These are phyloP conservation scores for Scatophagus argus DNA, from an alignment of 2,113 vertebrate species.

Conservation along the genomic window DNA sequence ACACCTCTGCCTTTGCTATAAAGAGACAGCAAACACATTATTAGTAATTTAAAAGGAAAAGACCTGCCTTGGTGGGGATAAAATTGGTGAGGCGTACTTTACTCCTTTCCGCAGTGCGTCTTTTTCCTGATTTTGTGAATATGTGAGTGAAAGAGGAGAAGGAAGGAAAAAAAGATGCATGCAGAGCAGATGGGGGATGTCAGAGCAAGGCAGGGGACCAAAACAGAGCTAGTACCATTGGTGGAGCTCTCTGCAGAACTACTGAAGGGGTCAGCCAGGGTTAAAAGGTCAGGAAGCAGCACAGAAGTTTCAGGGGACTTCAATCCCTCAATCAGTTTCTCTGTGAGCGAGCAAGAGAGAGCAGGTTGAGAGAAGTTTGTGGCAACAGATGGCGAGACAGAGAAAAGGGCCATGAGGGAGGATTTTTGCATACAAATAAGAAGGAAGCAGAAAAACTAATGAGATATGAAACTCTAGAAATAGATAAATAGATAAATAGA, in stretches of 20 bases:
- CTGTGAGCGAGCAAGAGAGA: slow-evolving; percentile 77
- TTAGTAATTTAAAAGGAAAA: slow-evolving; percentile 25
- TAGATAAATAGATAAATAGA: too few relatives aligned
- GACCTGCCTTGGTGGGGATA: not conserved
- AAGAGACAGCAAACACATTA: slow-evolving; percentile 17
- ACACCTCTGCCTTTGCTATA: slow-evolving; percentile 81
- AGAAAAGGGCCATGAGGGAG: slow-evolving; percentile 22
- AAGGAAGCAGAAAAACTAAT: slow-evolving; percentile 4
- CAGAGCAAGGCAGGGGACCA: slow-evolving; percentile 21
- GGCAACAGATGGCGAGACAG: slow-evolving; percentile 24
- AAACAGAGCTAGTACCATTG: slow-evolving; percentile 68
- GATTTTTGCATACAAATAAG: slow-evolving; percentile 16
- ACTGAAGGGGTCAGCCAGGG: slow-evolving; percentile 90
- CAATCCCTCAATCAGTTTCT: slow-evolving; percentile 95
- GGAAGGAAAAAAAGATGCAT: slow-evolving; percentile 14
- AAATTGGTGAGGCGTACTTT: not conserved
- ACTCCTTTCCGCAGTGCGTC: not conserved
- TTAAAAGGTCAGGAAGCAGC: slow-evolving; percentile 91
- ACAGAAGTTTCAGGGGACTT: slow-evolving; percentile 92
- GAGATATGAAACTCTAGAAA: not conserved
- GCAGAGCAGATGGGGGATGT: slow-evolving; percentile 17
- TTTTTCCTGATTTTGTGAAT: slow-evolving; percentile 79
- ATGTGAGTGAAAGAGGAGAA: slow-evolving; percentile 51
- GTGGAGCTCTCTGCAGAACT: slow-evolving; percentile 82
- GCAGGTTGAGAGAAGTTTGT: slow-evolving; percentile 2